These are phyloP conservation scores for Ferdinandea cuprea DNA, from an alignment of 2,888 invertebrate genomes.

Conservation along the genomic window DNA sequence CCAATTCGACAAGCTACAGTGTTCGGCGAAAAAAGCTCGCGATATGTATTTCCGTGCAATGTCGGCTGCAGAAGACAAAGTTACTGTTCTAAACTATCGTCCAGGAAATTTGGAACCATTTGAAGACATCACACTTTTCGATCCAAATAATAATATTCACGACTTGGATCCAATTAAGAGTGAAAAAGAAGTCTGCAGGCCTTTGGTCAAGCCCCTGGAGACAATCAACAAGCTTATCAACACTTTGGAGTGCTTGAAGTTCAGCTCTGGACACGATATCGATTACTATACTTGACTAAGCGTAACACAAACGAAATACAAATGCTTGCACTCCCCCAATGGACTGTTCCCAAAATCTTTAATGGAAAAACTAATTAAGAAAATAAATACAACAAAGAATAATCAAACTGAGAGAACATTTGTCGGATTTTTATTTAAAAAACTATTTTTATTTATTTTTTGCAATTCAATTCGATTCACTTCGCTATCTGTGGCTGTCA, in stretches of 20 bases:
- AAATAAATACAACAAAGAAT: slow-evolving; percentile 29
- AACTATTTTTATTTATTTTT: neutral
- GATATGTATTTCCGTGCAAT: slow-evolving; percentile 82
- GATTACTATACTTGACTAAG: slow-evolving; percentile 79
- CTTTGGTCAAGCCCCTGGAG: slow-evolving; percentile 77
- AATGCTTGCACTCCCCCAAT: neutral
- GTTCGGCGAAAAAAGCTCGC: slow-evolving; percentile 80
- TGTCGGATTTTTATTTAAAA: slow-evolving; percentile 10
- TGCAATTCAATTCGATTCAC: too few relatives aligned
- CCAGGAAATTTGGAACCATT: slow-evolving; percentile 79
- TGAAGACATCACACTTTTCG: slow-evolving; percentile 74
- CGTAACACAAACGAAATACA: slow-evolving; percentile 1
- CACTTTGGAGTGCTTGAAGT: slow-evolving; percentile 79
- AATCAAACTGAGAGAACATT: slow-evolving; percentile 5
- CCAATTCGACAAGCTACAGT: slow-evolving; percentile 77
- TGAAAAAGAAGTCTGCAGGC: slow-evolving; percentile 60
- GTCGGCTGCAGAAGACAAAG: slow-evolving; percentile 78
- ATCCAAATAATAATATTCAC: slow-evolving; percentile 78
- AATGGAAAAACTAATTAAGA: slow-evolving; percentile 20
- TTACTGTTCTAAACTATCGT: slow-evolving; percentile 79
- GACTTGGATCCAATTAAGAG: slow-evolving; percentile 75
- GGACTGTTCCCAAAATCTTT: slow-evolving; percentile 3
- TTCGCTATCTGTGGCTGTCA: too few relatives aligned
- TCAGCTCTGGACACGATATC: slow-evolving; percentile 81
- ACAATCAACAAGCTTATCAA: slow-evolving; percentile 79